These are phyloP conservation scores for Asteroscopus sphinx DNA, from an alignment of 2,888 invertebrate genomes.

Conservation along the genomic window DNA sequence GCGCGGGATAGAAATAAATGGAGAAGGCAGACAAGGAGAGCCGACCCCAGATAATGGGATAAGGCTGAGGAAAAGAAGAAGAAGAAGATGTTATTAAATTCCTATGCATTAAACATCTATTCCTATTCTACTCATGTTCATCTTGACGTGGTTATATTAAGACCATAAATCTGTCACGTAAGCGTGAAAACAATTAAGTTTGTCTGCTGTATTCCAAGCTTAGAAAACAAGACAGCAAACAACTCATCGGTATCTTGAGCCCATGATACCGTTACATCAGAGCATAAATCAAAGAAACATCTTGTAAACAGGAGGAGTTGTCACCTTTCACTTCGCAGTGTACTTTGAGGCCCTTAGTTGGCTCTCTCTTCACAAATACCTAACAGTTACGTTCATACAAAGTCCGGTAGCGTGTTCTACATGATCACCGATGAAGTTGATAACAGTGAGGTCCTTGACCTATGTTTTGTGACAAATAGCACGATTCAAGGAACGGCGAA, in stretches of 20 bases:
- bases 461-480: constrained; percentile 65
- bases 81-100: constrained; percentile 10
- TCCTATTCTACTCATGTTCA: no score
- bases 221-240: constrained; percentile 17
- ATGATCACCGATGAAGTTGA: constrained; percentile 53
- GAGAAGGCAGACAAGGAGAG: no score
- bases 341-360: constrained; percentile 20
- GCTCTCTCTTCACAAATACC: constrained; percentile 24
- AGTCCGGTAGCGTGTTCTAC: constrained; percentile 59
- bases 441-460: constrained; percentile 61
- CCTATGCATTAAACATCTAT: background rate
- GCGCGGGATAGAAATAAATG: no score
- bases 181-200: constrained; percentile 44
- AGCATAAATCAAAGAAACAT: constrained; percentile 40
- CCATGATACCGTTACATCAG: constrained; percentile 20
- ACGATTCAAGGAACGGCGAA: constrained; percentile 64
- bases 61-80: no score
- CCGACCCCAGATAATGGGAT: no score
- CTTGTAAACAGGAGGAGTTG: constrained; percentile 35
- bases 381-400: constrained; percentile 47
- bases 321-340: constrained; percentile 39
- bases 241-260: constrained; percentile 38
- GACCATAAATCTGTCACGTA: constrained; percentile 36
- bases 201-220: constrained; percentile 19
- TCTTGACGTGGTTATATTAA: constrained; percentile 21